phyloP scores from a whole-genome alignment of 2,888 invertebrate genomes.

The Acanthosepion esculentum region DNA sequence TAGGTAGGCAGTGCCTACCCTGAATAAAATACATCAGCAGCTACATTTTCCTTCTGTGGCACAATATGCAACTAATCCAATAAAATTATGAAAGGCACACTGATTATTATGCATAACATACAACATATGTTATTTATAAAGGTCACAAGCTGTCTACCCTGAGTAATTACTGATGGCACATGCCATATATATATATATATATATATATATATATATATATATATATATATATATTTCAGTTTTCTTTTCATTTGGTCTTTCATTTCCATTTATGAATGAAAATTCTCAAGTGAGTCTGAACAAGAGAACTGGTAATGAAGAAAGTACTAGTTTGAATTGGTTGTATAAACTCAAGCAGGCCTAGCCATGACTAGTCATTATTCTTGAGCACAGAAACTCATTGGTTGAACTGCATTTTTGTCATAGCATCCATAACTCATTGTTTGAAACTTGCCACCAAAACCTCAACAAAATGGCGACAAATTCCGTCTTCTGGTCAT shows the following conservation, averaged over 20 bases:
- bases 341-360: not conserved
- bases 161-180: no score
- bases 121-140: no score
- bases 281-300: not conserved
- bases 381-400: not conserved
- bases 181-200: not conserved
- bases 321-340: not conserved
- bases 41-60: no score
- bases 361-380: not conserved
- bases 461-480: not conserved
- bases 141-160: no score
- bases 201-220: not conserved
- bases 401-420: not conserved
- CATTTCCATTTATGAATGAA: not conserved
- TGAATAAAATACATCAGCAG: no score
- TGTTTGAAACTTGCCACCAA: constrained; percentile 16
- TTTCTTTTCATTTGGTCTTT: not conserved
- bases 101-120: no score
- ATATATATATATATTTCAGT: not conserved
- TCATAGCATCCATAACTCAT: not conserved
- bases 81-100: no score
- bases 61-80: no score
- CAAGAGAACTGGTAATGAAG: not conserved
- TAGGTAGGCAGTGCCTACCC: no score
- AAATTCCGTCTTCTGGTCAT: not conserved